Conservation (phyloP, 2,888 invertebrate genomes). For the Chloromyia formosa region DNA sequence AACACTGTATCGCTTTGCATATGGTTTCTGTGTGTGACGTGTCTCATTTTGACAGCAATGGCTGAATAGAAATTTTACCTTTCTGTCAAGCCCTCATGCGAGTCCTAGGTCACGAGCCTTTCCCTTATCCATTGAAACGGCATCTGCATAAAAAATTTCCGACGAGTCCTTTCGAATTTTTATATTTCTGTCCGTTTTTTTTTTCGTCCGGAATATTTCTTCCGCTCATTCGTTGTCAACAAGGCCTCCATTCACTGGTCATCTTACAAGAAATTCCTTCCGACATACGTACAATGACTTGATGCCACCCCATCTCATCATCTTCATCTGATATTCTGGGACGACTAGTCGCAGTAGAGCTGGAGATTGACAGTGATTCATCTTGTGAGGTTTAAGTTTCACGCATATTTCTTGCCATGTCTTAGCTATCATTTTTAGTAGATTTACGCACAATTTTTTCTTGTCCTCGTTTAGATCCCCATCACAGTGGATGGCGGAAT, state of each 20-base stretch:
- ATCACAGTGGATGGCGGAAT: constrained; percentile 21
- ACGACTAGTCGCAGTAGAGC: background rate
- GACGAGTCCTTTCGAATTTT: constrained; percentile 5
- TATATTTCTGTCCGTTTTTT: background rate
- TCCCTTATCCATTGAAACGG: constrained; percentile 1
- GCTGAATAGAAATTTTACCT: background rate
- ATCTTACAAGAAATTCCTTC: constrained; percentile 5
- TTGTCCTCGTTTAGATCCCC: constrained; percentile 32
- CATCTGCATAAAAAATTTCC: constrained; percentile 23
- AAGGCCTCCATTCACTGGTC: constrained; percentile 8
- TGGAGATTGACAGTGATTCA: constrained; percentile 38
- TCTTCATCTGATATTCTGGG: constrained; percentile 5
- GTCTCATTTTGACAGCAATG: constrained; percentile 10
- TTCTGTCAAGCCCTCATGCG: background rate
- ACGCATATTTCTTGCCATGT: constrained; percentile 39
- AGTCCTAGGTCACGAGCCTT: background rate
- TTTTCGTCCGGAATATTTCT: background rate
- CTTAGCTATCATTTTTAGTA: constrained; percentile 37
- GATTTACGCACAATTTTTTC: constrained; percentile 40
- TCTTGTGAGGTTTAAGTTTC: constrained; percentile 41
- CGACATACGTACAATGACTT: background rate
- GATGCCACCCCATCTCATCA: constrained; percentile 6
- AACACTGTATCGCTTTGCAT: no score
- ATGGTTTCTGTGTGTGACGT: constrained; percentile 5
- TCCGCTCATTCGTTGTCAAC: background rate